A percentile compares a stretch with the other conserved stretches of the same genome.
phyloP scores from a whole-genome alignment of 2,797 vertebrate species.

The Gymnopithys bicolor region DNA sequence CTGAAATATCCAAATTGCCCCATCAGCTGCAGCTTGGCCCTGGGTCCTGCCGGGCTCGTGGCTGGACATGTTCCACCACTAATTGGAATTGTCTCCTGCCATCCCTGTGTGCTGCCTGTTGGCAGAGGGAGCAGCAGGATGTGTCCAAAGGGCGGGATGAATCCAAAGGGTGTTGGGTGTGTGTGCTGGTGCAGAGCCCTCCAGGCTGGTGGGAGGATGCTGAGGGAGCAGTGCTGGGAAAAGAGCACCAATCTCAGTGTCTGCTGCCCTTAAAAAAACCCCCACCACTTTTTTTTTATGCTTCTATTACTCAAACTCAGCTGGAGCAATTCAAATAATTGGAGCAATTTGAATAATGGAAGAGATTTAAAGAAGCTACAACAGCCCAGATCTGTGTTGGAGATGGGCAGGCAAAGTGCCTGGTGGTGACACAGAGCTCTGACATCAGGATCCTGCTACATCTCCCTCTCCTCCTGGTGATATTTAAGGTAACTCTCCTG shows the following conservation, averaged over 20 bases:
- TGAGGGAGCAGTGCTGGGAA: not conserved
- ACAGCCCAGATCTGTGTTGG: not conserved
- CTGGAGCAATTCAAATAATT: not conserved
- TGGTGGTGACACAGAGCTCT: fast-evolving
- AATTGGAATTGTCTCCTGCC: not conserved
- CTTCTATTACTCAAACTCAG: not conserved
- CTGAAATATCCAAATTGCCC: not conserved
- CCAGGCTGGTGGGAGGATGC: not conserved
- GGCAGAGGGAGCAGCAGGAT: not conserved
- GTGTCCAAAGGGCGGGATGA: not conserved
- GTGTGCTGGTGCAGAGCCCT: not conserved
- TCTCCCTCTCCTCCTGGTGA: not conserved
- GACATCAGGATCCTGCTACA: not conserved
- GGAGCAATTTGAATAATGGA: not conserved
- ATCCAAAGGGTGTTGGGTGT: not conserved
- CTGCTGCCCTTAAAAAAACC: not conserved
- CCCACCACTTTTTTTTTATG: not conserved
- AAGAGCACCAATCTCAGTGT: not conserved
- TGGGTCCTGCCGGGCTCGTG: not conserved
- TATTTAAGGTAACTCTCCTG: not conserved
- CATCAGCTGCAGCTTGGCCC: not conserved
- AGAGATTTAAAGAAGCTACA: not conserved
- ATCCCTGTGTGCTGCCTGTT: not conserved
- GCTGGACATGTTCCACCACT: not conserved
- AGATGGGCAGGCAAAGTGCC: not conserved